Base-by-base conservation (phyloP, 64 coral and sea anemone genomes). In the Pocillopora damicornis region DNA sequence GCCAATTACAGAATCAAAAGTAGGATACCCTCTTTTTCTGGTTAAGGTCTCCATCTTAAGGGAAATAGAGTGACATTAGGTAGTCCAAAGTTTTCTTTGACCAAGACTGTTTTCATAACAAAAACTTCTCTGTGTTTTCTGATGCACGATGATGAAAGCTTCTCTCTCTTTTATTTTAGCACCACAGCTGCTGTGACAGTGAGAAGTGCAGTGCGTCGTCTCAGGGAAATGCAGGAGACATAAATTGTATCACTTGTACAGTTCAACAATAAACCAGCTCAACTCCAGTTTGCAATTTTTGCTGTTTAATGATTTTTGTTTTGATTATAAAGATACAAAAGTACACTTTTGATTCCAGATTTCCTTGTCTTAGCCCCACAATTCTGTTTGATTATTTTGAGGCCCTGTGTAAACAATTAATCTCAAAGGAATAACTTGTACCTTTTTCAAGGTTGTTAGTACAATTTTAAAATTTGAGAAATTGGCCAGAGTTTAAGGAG, bases 151-250 rank as follows among this genome's bases (percentile, higher is more conserved):
- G 61, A 61, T 59, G 51, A 59, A 13, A 61, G 74, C 58, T 13
- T 78, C 37, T 20, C 38, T 69, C 22, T 76, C 36, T 91, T 68
- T 89, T 35, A 76, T 90, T 78, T 77, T 79, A 99, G 97, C 80
- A 99, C 97, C 58, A 93, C 97, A 66, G 97, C 93, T 88, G 97
- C 97, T 73, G 93, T 89, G 15, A 95, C 93, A 73, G 97, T 99
- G 13, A 95, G 97, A 72, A 99, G 97, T 99, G 97, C 97, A 37
- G 93, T 99, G 15, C 93, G 93, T 58, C 97, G 97, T 85, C 86
- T 99, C 59, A 90, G 97, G 60, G 97, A 95, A 36, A 99, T 99
- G 60, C 88, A 94, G 14, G 97, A 95, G 88, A 99, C 97, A 82
- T 99, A 95, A 89, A 65, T 73, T 82, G 60, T 51, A 51, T 51